Evolutionary conservation across 1,140 invertebrate species (phyloP), one percentile per base, ranked within the genome.

Genomic region (Sarcophaga bullata): DNA sequence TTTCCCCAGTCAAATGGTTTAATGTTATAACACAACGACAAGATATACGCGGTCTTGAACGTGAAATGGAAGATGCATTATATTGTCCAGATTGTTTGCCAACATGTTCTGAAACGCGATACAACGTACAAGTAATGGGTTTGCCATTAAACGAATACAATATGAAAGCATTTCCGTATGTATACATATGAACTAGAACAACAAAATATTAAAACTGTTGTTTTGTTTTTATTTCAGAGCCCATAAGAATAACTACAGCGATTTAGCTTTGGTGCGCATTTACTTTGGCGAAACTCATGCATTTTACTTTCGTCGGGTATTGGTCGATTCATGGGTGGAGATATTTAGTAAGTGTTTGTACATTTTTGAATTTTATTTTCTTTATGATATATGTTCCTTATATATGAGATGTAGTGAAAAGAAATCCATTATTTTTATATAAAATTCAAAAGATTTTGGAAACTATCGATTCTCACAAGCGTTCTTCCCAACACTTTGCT

Each of bases 11-110:
- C 82, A 90, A 90, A 86, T 90, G 89, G 89, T 73, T 85, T 72
- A 90, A 90, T 81, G 86, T 90, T 83, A 89, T 90, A 81, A 90
- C 89, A 84, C 85, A 85, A 82, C 86, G 87, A 52, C 68, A 73
- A 47, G 80, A 85, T 75, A 84, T 87, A 62, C 84, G 83, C 17
- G 89, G 88, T 0, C 85, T 90, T 83, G 88, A 90, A 84, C 86
- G 87, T 8, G 89, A 90, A 85, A 81, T 87, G 86, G 86, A 90
- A 84, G 89, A 90, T 80, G 86, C 87, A 48, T 86, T 90, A 76
- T 90, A 85, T 84, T 90, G 89, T 84, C 87, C 89, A 3, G 81
- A 87, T 49, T 90, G 89, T 76, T 82, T 87, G 84, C 84, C 89
- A 50, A 84, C 86, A 9, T 90, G 89, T 76, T 83, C 85, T 6